A percentile compares a stretch with the other conserved stretches of the same genome.
phyloP scores from a whole-genome alignment of 1,140 invertebrate species.

The Polypedilum vanderplanki region DNA sequence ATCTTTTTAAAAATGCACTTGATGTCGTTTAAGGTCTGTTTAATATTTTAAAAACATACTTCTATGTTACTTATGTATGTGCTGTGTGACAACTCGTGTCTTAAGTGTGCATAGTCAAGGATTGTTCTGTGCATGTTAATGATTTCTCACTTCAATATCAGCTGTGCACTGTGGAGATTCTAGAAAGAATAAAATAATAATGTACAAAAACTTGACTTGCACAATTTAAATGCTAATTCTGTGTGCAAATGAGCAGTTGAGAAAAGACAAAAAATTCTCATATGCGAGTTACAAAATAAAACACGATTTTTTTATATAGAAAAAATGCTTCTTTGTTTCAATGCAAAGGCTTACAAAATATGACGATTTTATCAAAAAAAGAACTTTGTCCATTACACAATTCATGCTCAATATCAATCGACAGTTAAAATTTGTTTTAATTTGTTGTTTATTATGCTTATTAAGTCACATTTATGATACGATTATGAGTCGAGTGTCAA shows the following conservation, averaged over 20 bases:
- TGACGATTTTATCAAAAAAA: no score
- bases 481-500: slow-evolving; percentile 22
- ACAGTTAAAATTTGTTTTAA: slow-evolving; percentile 7
- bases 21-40: neutral
- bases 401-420: slow-evolving; percentile 18
- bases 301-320: no score
- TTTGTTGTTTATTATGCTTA: neutral
- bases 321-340: no score
- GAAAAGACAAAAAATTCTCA: neutral
- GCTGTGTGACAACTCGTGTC: neutral
- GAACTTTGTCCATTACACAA: no score
- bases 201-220: neutral
- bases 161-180: neutral
- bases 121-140: neutral
- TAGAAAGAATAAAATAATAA: neutral
- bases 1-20: neutral
- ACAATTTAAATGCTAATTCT: slow-evolving; percentile 14
- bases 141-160: neutral
- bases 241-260: neutral
- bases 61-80: neutral
- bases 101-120: neutral
- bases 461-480: neutral
- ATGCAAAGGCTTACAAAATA: no score
- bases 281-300: no score
- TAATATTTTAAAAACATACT: neutral